A percentile compares a stretch with the other conserved stretches of the same genome.
phyloP scores from a whole-genome alignment of 2,113 vertebrate species.

The Myanophis thanlyinensis region DNA sequence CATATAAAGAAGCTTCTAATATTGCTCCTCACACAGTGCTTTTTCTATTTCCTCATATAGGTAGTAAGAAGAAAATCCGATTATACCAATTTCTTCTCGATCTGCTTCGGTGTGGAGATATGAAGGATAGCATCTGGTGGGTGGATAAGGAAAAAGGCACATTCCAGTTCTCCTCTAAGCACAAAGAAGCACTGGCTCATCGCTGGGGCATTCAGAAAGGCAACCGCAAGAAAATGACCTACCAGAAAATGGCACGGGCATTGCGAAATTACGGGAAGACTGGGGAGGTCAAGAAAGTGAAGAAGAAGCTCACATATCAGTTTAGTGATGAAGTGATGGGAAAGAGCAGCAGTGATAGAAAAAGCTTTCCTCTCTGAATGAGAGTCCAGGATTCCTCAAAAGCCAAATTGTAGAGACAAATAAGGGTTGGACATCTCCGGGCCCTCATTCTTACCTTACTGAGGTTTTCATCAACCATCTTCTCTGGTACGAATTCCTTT shows the following conservation, averaged over 20 bases:
- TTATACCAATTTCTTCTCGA: constrained; percentile 98
- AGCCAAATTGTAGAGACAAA: constrained; percentile 47
- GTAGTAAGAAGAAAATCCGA: constrained; percentile 98
- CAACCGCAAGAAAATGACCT: constrained; percentile 99
- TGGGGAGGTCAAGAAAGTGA: constrained; percentile 97
- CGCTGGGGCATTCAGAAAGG: constrained; percentile 99
- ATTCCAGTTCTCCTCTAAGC: constrained; percentile 99
- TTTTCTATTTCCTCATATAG: constrained; percentile 61
- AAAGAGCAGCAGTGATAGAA: constrained; percentile 81
- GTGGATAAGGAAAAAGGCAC: constrained; percentile 98
- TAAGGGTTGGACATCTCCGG: constrained; percentile 58
- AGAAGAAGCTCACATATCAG: constrained; percentile 99
- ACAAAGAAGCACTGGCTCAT: constrained; percentile 93
- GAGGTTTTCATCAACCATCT: constrained; percentile 51
- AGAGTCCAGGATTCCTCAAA: constrained; percentile 45
- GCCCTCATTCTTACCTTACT: constrained; percentile 52
- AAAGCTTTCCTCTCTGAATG: constrained; percentile 79
- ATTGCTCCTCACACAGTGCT: background rate
- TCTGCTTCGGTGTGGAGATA: constrained; percentile 91
- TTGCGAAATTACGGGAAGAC: constrained; percentile 99
- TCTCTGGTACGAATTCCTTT: constrained; percentile 69
- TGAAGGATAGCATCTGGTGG: constrained; percentile 99
- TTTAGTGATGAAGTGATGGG: constrained; percentile 97
- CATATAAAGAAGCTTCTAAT: background rate
- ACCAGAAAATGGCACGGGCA: constrained; percentile 98